These are phyloP conservation scores for Leistus spinibarbis DNA, from an alignment of 2,888 invertebrate species.

Conservation along the genomic window DNA sequence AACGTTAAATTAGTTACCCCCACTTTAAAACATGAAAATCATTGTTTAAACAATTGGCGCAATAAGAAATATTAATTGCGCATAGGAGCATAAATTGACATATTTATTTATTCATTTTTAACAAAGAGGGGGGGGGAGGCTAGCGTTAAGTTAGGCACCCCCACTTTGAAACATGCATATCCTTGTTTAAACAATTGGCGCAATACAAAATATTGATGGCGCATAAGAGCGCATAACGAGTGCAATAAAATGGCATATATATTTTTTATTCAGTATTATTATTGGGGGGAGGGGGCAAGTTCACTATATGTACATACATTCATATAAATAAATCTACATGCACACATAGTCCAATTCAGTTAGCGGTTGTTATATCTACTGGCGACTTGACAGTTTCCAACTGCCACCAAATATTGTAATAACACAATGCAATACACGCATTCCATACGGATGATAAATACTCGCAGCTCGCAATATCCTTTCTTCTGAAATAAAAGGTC, in stretches of 20 bases:
- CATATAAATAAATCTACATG: neutral
- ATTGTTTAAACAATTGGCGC: too few relatives aligned
- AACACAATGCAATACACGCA: constrained; percentile 50
- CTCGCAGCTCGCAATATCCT: constrained; percentile 54
- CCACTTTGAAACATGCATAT: too few relatives aligned
- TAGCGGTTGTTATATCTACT: constrained; percentile 3
- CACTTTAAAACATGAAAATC: too few relatives aligned
- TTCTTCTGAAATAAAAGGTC: constrained; percentile 57
- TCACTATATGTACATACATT: neutral
- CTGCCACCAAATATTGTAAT: constrained; percentile 39
- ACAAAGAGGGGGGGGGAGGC: too few relatives aligned
- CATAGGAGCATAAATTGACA: too few relatives aligned
- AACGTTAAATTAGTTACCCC: too few relatives aligned
- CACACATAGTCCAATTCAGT: neutral
- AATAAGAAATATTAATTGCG: too few relatives aligned
- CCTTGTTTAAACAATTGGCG: too few relatives aligned
- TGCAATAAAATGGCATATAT: neutral
- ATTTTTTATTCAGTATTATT: neutral
- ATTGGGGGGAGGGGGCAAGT: neutral
- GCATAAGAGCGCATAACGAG: too few relatives aligned
- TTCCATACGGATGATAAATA: constrained; percentile 58
- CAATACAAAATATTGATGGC: too few relatives aligned
- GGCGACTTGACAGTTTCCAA: constrained; percentile 23
- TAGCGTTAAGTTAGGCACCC: too few relatives aligned
- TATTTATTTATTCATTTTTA: too few relatives aligned